Base-by-base conservation (phyloP, 2,113 vertebrate genomes). In the Sitta europaea region DNA sequence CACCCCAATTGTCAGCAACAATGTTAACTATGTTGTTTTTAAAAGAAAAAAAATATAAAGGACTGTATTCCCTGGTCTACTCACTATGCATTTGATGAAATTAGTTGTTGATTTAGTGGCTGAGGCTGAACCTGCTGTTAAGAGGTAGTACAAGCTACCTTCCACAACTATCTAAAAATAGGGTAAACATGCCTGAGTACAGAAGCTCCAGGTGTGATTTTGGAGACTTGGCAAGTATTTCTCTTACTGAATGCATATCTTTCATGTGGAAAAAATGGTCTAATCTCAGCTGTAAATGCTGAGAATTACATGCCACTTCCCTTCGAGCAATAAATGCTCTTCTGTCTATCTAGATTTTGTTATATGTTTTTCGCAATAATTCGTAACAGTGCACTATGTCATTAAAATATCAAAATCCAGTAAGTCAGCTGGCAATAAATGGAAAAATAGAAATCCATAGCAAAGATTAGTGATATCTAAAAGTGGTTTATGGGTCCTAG, bases 401-500 rank as follows among this genome's bases (percentile, higher is more conserved):
- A 88, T 95, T 95, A 96, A 95, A 96, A 93, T 94, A 96, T 78
- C 83, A 88, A 96, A 94, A 88, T 72, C 79, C 85, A 74, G 33
- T 88, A 93, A 74, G 81, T 92, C 94, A 96, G 80, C 70, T 85
- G 67, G 95, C 65, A 93, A 80, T 63, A 90, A 90, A 91, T 86
- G 62, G 47, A 35, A 93, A 93, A 94, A 94, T 67, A 96, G 91
- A 95, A 94, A 97, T 93, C 92, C 86, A 77, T 92, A 94, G 88
- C 95, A 96, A 97, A 97, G 97, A 98, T 98, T 97, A 94, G 96
- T 92, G 89, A 92, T 97, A 94, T 96, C 97, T 98, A 82, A 98
- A 98, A 97, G 96, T 96, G 97, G 96, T 96, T 97, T 96, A 86
- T 97, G 91, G 94, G 87, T 94, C 98, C 98, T 97, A 94, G 97